Percentiles rank a stretch among this genome's conserved stretches.
Conservation (phyloP, 1,140 invertebrate genomes). For the Agraylea sexmaculata region DNA sequence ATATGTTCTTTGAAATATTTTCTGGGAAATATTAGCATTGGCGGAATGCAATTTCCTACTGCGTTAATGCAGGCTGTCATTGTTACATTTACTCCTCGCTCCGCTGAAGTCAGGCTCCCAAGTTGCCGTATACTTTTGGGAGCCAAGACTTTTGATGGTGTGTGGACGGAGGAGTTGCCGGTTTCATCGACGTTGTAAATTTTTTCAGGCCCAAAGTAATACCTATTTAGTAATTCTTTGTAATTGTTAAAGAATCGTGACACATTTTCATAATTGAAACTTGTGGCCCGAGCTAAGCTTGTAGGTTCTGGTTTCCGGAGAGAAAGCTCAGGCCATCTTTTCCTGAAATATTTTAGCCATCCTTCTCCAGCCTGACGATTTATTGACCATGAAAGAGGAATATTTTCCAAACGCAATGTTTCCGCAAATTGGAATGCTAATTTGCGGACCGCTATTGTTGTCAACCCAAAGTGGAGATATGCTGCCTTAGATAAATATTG, state of each 20-base stretch:
- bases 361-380: conserved; percentile 23
- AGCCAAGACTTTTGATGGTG: conserved; percentile 27
- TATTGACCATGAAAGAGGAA: too few relatives aligned
- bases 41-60: conserved; percentile 23
- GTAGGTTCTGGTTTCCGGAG: conserved; percentile 24
- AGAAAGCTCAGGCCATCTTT: conserved; percentile 21
- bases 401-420: too few relatives aligned
- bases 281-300: conserved; percentile 22
- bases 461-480: too few relatives aligned
- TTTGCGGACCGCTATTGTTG: too few relatives aligned
- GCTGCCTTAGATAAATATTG: too few relatives aligned
- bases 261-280: conserved; percentile 24
- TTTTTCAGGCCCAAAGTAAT: conserved; percentile 23
- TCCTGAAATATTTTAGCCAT: conserved; percentile 24
- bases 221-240: conserved; percentile 21
- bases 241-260: conserved; percentile 27
- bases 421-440: too few relatives aligned
- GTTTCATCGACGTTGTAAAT: conserved; percentile 33
- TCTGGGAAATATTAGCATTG: conserved; percentile 25
- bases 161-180: conserved; percentile 30
- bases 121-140: conserved; percentile 26
- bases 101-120: conserved; percentile 26
- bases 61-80: conserved; percentile 25
- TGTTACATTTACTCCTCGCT: conserved; percentile 26
- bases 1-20: conserved; percentile 22